phyloP scores from a whole-genome alignment of 2,888 invertebrate genomes.

The Pardosa pseudoannulata region DNA sequence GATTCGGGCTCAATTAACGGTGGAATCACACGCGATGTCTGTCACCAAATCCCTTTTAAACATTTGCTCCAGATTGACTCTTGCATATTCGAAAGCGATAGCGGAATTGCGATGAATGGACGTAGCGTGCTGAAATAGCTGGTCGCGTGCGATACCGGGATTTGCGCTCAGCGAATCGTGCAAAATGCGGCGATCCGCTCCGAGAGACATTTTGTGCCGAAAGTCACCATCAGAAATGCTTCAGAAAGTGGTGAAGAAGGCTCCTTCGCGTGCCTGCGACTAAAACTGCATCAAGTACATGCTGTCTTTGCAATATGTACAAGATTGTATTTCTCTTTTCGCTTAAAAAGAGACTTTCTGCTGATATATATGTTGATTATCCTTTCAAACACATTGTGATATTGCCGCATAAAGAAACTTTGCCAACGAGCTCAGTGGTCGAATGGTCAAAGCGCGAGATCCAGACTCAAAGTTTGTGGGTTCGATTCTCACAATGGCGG shows the following conservation, averaged over 20 bases:
- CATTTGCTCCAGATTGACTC: neutral
- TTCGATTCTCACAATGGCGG: too few species aligned
- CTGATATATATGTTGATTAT: too few species aligned
- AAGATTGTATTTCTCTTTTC: too few species aligned
- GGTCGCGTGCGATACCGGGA: conserved; percentile 39
- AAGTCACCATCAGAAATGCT: neutral
- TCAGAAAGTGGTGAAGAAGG: neutral
- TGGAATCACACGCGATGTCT: neutral
- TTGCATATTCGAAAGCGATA: conserved; percentile 33
- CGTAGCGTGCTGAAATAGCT: neutral
- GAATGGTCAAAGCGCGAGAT: too few species aligned
- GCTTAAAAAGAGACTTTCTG: too few species aligned
- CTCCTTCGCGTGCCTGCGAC: too few species aligned
- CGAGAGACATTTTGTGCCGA: neutral
- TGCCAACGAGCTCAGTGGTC: too few species aligned
- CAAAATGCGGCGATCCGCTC: neutral
- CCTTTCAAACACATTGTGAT: too few species aligned
- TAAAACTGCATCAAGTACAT: too few species aligned
- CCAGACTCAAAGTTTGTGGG: too few species aligned
- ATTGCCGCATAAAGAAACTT: too few species aligned
- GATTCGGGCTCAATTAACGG: neutral
- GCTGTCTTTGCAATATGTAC: too few species aligned
- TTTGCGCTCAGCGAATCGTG: conserved; percentile 22
- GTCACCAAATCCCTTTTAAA: neutral
- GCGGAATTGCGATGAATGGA: neutral